These are phyloP conservation scores for Pyrgus malvae DNA, from an alignment of 2,888 invertebrate species.

Conservation along the genomic window DNA sequence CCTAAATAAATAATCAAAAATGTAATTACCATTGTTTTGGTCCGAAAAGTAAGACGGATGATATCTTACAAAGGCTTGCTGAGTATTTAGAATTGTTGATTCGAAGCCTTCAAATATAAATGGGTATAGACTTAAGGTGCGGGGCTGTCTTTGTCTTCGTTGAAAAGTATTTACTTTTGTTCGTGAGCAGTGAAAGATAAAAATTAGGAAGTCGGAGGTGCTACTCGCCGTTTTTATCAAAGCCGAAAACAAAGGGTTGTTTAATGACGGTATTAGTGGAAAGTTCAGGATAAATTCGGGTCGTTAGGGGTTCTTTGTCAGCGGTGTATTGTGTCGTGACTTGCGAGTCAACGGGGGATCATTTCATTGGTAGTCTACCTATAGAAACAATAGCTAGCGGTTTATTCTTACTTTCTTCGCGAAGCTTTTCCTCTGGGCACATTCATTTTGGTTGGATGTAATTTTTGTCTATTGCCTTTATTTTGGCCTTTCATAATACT, in stretches of 20 bases:
- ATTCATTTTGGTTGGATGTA: constrained; percentile 9
- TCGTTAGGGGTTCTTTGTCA: constrained; percentile 75
- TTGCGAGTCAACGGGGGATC: constrained; percentile 47
- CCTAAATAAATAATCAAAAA: constrained; percentile 25
- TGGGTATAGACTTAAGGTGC: constrained; percentile 35
- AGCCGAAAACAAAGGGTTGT: constrained; percentile 77
- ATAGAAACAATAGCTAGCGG: constrained; percentile 5
- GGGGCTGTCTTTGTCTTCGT: constrained; percentile 43
- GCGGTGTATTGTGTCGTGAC: constrained; percentile 65
- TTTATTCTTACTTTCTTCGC: constrained; percentile 5
- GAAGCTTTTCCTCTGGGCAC: neutral
- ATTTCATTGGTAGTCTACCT: constrained; percentile 24
- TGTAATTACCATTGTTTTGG: constrained; percentile 20
- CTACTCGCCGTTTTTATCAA: constrained; percentile 73
- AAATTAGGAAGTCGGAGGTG: constrained; percentile 72
- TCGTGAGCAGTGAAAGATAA: constrained; percentile 67
- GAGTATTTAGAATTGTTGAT: constrained; percentile 30
- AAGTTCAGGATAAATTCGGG: constrained; percentile 77
- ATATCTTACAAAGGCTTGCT: constrained; percentile 21
- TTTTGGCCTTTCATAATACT: too few relatives aligned
- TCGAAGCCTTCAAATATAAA: constrained; percentile 29
- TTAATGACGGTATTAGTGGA: constrained; percentile 79
- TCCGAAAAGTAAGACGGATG: constrained; percentile 10
- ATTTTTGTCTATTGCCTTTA: neutral
- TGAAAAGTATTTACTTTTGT: constrained; percentile 64